Evolutionary conservation across 2,797 vertebrate genomes (phyloP).

Genomic region (Anguilla marmorata): DNA sequence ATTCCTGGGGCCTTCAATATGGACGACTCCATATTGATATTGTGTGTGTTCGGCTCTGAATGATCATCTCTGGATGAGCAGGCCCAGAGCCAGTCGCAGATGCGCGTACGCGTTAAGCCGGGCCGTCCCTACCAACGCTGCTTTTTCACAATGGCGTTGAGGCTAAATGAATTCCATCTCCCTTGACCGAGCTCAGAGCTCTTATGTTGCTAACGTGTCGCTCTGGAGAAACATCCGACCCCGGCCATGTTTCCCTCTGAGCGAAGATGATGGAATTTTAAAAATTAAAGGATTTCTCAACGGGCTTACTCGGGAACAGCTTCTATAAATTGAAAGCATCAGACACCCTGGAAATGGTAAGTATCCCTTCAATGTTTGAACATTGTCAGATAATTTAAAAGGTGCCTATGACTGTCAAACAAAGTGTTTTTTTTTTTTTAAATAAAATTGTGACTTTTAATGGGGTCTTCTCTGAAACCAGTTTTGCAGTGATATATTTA

Average conservation of each 20-base stretch:
- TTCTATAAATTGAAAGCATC: slow-evolving; percentile 62
- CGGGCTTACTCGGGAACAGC: slow-evolving; percentile 58
- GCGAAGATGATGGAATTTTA: slow-evolving; percentile 69
- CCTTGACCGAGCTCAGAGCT: slow-evolving; percentile 46
- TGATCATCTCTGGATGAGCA: neutral
- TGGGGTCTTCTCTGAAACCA: neutral
- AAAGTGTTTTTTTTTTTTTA: neutral
- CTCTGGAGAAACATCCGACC: slow-evolving; percentile 56
- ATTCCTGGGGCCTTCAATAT: neutral
- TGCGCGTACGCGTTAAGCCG: neutral
- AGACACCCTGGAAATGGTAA: neutral
- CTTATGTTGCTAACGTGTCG: slow-evolving; percentile 56
- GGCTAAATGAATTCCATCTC: slow-evolving; percentile 33
- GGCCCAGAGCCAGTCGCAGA: neutral
- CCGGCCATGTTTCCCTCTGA: slow-evolving; percentile 49
- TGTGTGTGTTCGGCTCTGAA: neutral
- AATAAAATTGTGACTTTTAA: neutral
- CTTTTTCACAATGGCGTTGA: slow-evolving; percentile 7
- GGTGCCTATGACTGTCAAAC: slow-evolving; percentile 6
- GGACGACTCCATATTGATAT: neutral
- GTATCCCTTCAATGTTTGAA: neutral
- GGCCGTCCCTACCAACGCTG: slow-evolving; percentile 5
- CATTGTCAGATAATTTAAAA: slow-evolving; percentile 3
- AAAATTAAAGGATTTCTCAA: slow-evolving; percentile 67
- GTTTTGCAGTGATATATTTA: neutral